A percentile compares a stretch with the other conserved stretches of the same genome.
Conservation (phyloP, 1,140 invertebrate species). For the Procambarus clarkii region DNA sequence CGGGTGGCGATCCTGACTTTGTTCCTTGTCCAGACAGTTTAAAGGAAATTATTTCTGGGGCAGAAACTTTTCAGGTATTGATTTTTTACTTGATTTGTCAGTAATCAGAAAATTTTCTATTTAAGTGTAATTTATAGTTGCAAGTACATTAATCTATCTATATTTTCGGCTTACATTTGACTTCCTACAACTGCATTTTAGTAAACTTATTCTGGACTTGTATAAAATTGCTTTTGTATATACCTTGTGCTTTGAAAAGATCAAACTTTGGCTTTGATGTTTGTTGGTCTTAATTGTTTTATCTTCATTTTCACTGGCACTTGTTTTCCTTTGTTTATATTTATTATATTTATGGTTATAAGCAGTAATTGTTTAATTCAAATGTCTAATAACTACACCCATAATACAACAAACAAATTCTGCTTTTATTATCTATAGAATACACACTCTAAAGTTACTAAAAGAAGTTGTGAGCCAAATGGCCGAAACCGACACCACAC, state of each 20-base stretch:
- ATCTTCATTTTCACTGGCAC: not conserved
- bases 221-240: not conserved
- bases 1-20: conserved; percentile 74
- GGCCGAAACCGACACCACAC: conserved; percentile 77
- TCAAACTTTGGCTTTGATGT: too few species aligned
- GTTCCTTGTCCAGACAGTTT: conserved; percentile 78
- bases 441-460: conserved; percentile 72
- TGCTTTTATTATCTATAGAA: not conserved
- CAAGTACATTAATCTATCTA: not conserved
- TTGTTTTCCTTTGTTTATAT: not conserved
- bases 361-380: not conserved
- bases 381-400: not conserved
- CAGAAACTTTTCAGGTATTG: conserved; percentile 61
- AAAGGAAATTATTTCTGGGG: conserved; percentile 77
- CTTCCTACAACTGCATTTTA: not conserved
- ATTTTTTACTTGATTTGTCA: conserved; percentile 25
- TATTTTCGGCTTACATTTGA: not conserved
- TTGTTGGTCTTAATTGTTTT: not conserved
- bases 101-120: not conserved
- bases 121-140: not conserved
- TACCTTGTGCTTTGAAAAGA: not conserved
- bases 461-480: conserved; percentile 32
- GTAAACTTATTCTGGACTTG: not conserved
- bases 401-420: not conserved
- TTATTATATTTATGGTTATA: not conserved